phyloP scores from a whole-genome alignment of 1,140 invertebrate species.

The Trichonephila clavipes region DNA sequence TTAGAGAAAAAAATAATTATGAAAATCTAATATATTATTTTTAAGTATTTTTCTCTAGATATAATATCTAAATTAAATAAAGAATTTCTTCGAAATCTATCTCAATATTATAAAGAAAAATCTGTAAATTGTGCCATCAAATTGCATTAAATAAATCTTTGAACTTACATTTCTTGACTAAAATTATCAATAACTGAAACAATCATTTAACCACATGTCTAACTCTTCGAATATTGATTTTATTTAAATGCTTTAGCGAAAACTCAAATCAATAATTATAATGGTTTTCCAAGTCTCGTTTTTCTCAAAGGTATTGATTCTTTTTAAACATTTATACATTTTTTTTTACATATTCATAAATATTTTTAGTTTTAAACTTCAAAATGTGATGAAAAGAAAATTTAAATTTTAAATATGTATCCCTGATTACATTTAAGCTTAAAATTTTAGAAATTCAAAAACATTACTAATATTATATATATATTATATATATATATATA shows the following conservation, averaged over 20 bases:
- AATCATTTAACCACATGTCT: too few species aligned
- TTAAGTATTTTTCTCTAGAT: too few species aligned
- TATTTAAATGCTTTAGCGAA: background rate
- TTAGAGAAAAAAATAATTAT: too few species aligned
- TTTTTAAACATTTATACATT: background rate
- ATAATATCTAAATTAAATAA: too few species aligned
- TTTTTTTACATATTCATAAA: background rate
- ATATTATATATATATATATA: too few species aligned
- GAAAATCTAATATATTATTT: too few species aligned
- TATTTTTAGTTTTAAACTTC: background rate
- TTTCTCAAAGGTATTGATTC: background rate
- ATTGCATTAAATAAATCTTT: too few species aligned
- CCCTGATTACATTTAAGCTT: background rate
- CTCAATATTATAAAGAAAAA: background rate
- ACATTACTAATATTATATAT: too few species aligned
- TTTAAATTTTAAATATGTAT: background rate
- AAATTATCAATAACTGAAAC: too few species aligned
- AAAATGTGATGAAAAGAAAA: background rate
- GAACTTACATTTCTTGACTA: too few species aligned
- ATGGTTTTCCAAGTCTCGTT: background rate
- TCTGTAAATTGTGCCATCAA: background rate
- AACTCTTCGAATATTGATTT: background rate
- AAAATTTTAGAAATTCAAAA: background rate
- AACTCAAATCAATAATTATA: background rate
- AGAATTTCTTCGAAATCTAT: background rate